These are phyloP conservation scores for Agrochola litura DNA, from an alignment of 2,888 invertebrate genomes.

Conservation along the genomic window DNA sequence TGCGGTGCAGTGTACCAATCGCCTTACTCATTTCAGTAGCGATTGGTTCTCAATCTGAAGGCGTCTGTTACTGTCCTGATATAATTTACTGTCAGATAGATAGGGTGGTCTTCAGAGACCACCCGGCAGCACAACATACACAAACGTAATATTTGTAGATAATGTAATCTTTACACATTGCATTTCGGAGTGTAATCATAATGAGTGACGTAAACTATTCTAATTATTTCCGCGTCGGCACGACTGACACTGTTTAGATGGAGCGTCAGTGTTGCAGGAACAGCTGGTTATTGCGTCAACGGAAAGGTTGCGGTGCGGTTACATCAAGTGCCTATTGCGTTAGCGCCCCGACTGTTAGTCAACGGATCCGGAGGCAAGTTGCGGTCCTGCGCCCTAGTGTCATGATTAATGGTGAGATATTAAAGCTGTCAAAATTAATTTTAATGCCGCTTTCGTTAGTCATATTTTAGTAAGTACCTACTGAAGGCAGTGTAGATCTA, in stretches of 20 bases:
- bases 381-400: conserved; percentile 68
- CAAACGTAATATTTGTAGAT: conserved; percentile 41
- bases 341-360: conserved; percentile 80
- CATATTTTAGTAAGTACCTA: conserved; percentile 10
- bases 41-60: background rate
- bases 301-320: conserved; percentile 87
- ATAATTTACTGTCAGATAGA: background rate
- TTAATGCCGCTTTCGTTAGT: background rate
- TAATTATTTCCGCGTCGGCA: conserved; percentile 84
- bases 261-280: conserved; percentile 72
- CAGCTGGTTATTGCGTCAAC: conserved; percentile 84
- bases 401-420: conserved; percentile 6
- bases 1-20: no score
- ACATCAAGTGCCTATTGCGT: conserved; percentile 83
- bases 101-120: conserved; percentile 45
- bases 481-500: background rate
- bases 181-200: conserved; percentile 57
- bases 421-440: conserved; percentile 2
- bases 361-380: conserved; percentile 74
- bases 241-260: conserved; percentile 82
- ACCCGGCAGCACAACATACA: conserved; percentile 32
- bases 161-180: conserved; percentile 49
- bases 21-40: background rate
- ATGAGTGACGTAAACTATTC: conserved; percentile 77
- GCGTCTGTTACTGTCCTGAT: background rate